Evolutionary conservation across 2,888 invertebrate species (phyloP).

Genomic region (Selenia dentaria): DNA sequence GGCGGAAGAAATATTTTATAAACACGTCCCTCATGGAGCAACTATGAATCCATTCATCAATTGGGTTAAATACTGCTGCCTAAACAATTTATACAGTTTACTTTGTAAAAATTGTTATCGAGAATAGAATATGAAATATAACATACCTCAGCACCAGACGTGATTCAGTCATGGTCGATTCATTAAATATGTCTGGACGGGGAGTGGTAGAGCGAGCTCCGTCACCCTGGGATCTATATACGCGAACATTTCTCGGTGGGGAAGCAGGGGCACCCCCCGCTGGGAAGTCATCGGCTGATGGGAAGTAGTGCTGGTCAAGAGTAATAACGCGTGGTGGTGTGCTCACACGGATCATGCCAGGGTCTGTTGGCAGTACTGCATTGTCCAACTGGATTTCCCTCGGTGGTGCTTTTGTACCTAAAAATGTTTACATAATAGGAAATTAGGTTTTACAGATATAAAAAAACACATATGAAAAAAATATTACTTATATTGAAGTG

Average conservation of each 20-base stretch:
- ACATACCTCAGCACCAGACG: constrained; percentile 70
- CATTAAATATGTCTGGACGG: constrained; percentile 69
- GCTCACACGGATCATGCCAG: constrained; percentile 91
- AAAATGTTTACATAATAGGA: no score
- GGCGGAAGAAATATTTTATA: no score
- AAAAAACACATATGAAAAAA: no score
- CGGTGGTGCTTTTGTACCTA: constrained; percentile 93
- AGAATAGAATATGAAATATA: not conserved
- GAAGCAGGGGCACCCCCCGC: constrained; percentile 52
- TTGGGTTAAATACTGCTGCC: no score
- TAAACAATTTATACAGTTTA: no score
- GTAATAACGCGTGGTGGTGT: constrained; percentile 96
- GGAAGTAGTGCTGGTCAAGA: constrained; percentile 93
- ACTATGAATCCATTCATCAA: no score
- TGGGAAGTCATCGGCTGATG: constrained; percentile 66
- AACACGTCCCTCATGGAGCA: no score
- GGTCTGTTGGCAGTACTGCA: constrained; percentile 89
- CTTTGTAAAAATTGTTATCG: no score
- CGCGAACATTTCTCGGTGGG: constrained; percentile 63
- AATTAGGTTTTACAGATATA: no score
- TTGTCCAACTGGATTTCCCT: constrained; percentile 94
- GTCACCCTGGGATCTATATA: constrained; percentile 67
- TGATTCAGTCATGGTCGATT: constrained; percentile 77
- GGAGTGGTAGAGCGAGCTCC: constrained; percentile 67
- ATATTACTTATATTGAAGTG: no score